Evolutionary conservation across 2,113 vertebrate genomes (phyloP), one percentile per base, ranked within the genome.

Genomic region (Sapajus apella): DNA sequence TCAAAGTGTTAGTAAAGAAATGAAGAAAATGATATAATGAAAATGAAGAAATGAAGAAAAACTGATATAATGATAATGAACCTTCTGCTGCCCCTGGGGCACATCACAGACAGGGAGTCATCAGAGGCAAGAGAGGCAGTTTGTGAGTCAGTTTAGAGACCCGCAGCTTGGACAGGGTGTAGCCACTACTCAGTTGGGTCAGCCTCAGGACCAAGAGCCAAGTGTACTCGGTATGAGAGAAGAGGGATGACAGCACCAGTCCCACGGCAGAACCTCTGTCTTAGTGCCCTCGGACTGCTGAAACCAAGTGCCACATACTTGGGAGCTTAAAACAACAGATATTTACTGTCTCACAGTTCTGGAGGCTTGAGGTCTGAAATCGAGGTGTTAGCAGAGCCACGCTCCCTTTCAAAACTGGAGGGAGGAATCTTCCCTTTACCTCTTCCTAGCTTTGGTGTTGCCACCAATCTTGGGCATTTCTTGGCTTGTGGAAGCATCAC

Each of bases 1-100:
- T 52, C 20, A 93, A 95, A 70, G 30, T 20, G 16, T 27, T 12
- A 50, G 55, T 35, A 30, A 81, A 77, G 21, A 84, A 66, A 75
- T 82, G 58, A 81, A 64, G 14, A 77, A 56, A 91, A 89, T 43
- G 10, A 25, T 3, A 3, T 1, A 43, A 66, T 3, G 2, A 50
- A 50, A 50, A 50, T 50, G 50, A 73, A 66, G 47, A 95, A 72
- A 73, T 85, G 52, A 81, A 64, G 13, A 82, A 55, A 91, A 93
- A 47, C 17, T 11, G 64, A 30, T 1, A 4, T 1, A 43, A 66
- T 3, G 2, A 21, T 73, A 73, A 66, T 9, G 75, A 50, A 75
- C 21, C 23, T n/a, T 35, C 27, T 43, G 25, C 25, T 55, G 37
- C 40, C 76, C 11, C 0, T 2, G 9, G 30, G 40, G 18, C 43